Conservation (phyloP, 2,797 vertebrate genomes). For the Xiphorhynchus erythropygius region DNA sequence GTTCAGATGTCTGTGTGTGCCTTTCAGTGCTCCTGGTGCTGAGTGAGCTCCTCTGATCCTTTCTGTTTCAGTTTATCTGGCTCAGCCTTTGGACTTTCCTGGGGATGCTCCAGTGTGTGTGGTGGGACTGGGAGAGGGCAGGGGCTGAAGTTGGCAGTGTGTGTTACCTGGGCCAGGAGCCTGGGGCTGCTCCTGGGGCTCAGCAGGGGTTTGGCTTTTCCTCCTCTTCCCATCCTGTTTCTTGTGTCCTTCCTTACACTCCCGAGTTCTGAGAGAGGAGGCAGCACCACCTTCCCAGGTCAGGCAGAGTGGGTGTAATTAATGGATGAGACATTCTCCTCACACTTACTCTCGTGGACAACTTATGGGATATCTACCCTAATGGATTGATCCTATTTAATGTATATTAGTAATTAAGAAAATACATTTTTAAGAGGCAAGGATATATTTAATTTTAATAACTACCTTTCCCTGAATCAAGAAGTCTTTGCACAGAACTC, state of each 20-base stretch:
- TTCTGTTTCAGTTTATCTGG: neutral
- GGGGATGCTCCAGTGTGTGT: rapidly evolving
- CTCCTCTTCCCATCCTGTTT: neutral
- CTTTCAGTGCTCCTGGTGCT: neutral
- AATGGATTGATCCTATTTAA: conserved; percentile 45
- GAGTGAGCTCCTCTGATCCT: neutral
- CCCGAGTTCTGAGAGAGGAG: neutral
- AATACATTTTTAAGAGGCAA: conserved; percentile 46
- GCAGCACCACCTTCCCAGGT: neutral
- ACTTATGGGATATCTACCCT: neutral
- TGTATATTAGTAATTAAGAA: conserved; percentile 62
- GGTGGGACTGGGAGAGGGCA: neutral
- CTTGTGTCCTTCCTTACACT: rapidly evolving
- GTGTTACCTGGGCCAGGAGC: rapidly evolving
- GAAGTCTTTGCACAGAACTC: conserved; percentile 32
- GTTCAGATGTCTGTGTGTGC: rapidly evolving
- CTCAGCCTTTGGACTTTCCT: neutral
- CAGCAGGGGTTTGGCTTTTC: neutral
- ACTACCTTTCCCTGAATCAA: conserved; percentile 2
- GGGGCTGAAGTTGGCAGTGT: neutral
- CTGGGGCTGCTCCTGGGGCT: neutral
- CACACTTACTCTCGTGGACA: neutral
- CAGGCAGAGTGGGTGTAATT: neutral
- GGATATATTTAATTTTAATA: conserved; percentile 63
- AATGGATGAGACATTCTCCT: neutral